phyloP scores from a whole-genome alignment of 1,140 invertebrate genomes.

The Colletes latitarsis region DNA sequence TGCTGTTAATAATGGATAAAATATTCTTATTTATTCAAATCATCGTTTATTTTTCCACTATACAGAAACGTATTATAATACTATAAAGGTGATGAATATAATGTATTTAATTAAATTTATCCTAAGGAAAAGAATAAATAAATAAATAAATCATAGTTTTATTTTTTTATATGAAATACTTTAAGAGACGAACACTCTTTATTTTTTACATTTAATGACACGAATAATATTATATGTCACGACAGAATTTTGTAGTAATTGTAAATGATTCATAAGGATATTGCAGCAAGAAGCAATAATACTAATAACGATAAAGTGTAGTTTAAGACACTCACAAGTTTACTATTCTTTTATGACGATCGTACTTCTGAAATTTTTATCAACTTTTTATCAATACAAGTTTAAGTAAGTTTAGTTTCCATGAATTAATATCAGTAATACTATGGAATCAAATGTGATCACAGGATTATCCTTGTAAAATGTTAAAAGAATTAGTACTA shows the following conservation, averaged over 20 bases:
- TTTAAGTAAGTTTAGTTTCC: constrained; percentile 4
- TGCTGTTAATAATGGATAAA: constrained; percentile 18
- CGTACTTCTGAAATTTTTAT: neutral
- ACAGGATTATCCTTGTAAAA: neutral
- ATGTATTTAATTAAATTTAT: constrained; percentile 21
- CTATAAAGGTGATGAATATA: constrained; percentile 23
- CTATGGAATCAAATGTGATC: neutral
- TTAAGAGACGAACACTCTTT: neutral
- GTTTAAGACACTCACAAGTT: neutral
- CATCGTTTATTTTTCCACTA: constrained; percentile 49
- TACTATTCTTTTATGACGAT: constrained; percentile 28
- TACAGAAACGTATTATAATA: constrained; percentile 40
- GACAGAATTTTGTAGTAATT: neutral
- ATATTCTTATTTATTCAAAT: constrained; percentile 41
- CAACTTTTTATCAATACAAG: neutral
- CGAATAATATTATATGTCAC: neutral
- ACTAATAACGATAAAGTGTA: neutral
- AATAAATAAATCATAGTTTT: constrained; percentile 33
- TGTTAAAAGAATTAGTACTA: constrained; percentile 8
- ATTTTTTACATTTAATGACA: neutral
- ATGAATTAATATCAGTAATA: neutral
- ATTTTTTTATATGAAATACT: constrained; percentile 7
- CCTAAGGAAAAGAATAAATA: constrained; percentile 37
- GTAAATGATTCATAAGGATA: constrained; percentile 10
- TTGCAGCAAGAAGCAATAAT: constrained; percentile 1